Base-by-base conservation (phyloP, 2,113 vertebrate genomes). In the Trichomycterus rosablanca region DNA sequence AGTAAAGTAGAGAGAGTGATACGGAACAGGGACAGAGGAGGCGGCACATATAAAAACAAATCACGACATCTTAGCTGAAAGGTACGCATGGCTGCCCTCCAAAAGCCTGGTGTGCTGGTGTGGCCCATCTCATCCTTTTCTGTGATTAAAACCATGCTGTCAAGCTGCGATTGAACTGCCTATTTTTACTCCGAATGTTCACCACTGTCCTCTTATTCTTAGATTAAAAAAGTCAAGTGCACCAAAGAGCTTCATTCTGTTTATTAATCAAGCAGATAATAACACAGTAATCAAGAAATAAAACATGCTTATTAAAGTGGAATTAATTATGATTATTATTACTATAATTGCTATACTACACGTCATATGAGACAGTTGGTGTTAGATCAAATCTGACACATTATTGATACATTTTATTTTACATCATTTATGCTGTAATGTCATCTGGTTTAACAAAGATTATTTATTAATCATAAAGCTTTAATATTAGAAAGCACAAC, bases 41-140 rank as follows among this genome's bases (percentile, higher is more conserved):
- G 35, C 39, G 20, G 34, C 43, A 37, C n/a, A 35, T 44, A 59
- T 32, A 67, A 76, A 70, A 79, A 78, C 78, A 75, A 79, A 82
- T 68, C 40, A 44, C 67, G 69, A 80, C 77, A 80, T 81, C 71
- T 79, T 76, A 80, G 76, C 78, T 79, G 67, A 74, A 77, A 75
- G 68, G 48, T 76, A 81, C 58, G 78, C 76, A 78, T 82, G 82
- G 72, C 68, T 82, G 80, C 57, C 48, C 77, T 75, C 80, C 76
- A 80, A 82, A 83, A 76, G 80, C 68, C 74, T 67, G 77, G 65
- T 65, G 24, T 63, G 56, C 52, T 70, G 72, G 66, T 71, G 62
- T 73, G 78, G 70, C 72, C 77, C 70, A 45, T 62, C 63, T 70
- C 50, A 71, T 79, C 63, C 61, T 71, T 59, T 67, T 66, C 54